Evolutionary conservation across 2,888 invertebrate genomes (phyloP), one percentile per base, ranked within the genome.

Genomic region (Bembecia ichneumoniformis): DNA sequence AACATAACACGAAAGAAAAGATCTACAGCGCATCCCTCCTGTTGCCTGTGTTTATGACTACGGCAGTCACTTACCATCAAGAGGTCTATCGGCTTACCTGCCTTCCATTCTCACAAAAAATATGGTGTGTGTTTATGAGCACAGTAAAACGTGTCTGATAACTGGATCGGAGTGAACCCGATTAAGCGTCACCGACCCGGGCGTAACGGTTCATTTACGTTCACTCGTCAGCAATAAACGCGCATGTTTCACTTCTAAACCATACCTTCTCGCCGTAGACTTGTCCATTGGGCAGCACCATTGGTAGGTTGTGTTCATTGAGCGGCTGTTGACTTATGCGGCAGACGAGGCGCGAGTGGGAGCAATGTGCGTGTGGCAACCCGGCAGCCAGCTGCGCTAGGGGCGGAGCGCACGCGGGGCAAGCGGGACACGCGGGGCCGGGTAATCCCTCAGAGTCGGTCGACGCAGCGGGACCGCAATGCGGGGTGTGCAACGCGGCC

Each of bases 271-370:
- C 95, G 9, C 97, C 97, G 71, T 97, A 99, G 52, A 99, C 97
- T 82, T 96, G 95, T 50, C 99, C 99, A 86, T 99, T 99, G 55
- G 99, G 99, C 82, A 99, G 90, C 93, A 98, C 97, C 94, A 99
- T 95, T 10, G 98, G 98, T 62, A 96, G 96, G 88, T 99, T 98
- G 82, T 99, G 95, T 76, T 99, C 98, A 86, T 99, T 98, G 66
- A 99, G 90, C 47, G 97, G 94, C 63, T 94, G 90, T 28, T 96
- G 96, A 53, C 96, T 95, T 62, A 98, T 93, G 70, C 91, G 90
- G 80, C 99, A 99, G 66, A 98, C 95, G 49, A 98, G 91, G 49
- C 97, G 91, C 56, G 98, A 98, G 82, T 98, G 98, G 49, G 96
- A 95, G 80, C 97, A 97, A 88, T 99, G 98, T 55, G 99, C 97